phyloP scores from a whole-genome alignment of 2,888 invertebrate species.

The Priocnemis perturbator region DNA sequence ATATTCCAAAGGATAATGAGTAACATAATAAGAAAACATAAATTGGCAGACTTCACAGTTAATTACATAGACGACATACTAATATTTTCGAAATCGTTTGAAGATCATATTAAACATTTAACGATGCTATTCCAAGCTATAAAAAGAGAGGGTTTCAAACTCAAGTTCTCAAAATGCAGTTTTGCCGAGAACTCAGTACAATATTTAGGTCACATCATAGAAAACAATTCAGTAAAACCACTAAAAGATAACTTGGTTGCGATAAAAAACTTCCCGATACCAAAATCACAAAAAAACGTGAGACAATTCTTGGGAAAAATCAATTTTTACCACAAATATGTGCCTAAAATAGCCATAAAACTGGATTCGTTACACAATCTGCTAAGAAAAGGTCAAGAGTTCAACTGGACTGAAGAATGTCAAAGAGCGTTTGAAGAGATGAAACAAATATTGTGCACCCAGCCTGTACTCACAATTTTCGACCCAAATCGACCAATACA shows the following conservation, averaged over 20 bases:
- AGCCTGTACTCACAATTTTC: neutral
- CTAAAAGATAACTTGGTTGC: conserved; percentile 45
- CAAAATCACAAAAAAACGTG: conserved; percentile 32
- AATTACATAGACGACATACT: too few species aligned
- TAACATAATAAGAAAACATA: conserved; percentile 34
- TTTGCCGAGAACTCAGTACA: conserved; percentile 38
- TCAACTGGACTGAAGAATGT: neutral
- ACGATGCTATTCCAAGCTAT: conserved; percentile 44
- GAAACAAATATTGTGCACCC: neutral
- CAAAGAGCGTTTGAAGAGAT: neutral
- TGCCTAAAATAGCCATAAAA: conserved; percentile 4
- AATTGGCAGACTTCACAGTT: conserved; percentile 41
- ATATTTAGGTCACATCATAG: conserved; percentile 36
- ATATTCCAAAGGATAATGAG: conserved; percentile 39
- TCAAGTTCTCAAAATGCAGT: conserved; percentile 45
- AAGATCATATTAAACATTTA: conserved; percentile 49
- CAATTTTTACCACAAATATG: too few species aligned
- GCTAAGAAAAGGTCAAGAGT: neutral
- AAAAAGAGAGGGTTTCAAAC: conserved; percentile 42
- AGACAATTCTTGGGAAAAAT: conserved; percentile 33
- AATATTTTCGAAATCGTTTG: too few species aligned
- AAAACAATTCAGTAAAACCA: conserved; percentile 42
- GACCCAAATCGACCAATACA: neutral
- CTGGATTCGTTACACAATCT: neutral
- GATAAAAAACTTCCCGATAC: conserved; percentile 38